phyloP scores from a whole-genome alignment of 2,797 vertebrate genomes.

The Premnoplex brunnescens region DNA sequence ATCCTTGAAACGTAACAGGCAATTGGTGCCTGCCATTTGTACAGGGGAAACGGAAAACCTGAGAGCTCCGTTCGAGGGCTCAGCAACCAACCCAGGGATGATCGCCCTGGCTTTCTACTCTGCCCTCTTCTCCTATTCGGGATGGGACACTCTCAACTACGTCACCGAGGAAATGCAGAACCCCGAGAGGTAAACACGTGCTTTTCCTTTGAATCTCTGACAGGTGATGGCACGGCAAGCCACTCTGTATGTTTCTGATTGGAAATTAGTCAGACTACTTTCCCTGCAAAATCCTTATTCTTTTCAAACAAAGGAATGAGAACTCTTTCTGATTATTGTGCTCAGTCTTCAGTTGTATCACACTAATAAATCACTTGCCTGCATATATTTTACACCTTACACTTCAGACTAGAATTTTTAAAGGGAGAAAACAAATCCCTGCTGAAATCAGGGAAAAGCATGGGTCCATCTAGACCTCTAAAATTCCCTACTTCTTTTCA shows the following conservation, averaged over 20 bases:
- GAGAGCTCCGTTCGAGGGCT: constrained; percentile 80
- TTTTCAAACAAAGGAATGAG: neutral
- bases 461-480: neutral
- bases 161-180: constrained; percentile 90
- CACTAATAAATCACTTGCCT: neutral
- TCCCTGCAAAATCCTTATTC: neutral
- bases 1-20: neutral
- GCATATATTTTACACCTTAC: neutral
- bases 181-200: constrained; percentile 78
- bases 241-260: neutral
- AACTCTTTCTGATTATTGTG: neutral
- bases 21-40: neutral
- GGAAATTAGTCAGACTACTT: neutral
- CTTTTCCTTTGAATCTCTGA: neutral
- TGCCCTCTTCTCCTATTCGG: constrained; percentile 88
- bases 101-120: constrained; percentile 87
- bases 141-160: constrained; percentile 90
- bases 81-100: constrained; percentile 78
- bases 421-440: neutral
- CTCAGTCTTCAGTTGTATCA: neutral
- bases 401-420: neutral
- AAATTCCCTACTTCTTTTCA: neutral
- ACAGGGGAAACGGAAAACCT: constrained; percentile 83
- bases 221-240: neutral
- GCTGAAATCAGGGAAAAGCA: neutral